Evolutionary conservation across 2,888 invertebrate species (phyloP).

Genomic region (Dyspetes luteomarginatus): DNA sequence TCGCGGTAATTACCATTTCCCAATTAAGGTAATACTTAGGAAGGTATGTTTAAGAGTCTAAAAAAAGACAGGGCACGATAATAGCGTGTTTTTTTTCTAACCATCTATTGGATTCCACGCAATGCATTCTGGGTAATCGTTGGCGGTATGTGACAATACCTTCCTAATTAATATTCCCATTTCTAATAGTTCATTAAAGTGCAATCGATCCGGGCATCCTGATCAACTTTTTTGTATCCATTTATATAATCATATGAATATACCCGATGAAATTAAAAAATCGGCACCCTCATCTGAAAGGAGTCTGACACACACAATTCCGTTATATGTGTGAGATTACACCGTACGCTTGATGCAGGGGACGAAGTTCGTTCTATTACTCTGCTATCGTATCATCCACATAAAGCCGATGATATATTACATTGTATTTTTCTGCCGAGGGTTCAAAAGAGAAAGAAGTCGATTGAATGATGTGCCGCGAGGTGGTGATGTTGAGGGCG

Average conservation of each 20-base stretch:
- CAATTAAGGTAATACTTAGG: too few species aligned
- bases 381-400: neutral
- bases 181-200: too few species aligned
- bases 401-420: conserved; percentile 14
- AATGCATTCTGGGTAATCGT: too few species aligned
- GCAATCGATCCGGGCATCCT: too few species aligned
- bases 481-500: conserved; percentile 55
- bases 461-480: conserved; percentile 6
- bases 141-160: too few species aligned
- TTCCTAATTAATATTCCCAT: too few species aligned
- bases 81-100: too few species aligned
- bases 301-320: neutral
- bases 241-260: neutral
- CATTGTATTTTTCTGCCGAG: conserved; percentile 29
- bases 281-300: neutral
- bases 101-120: too few species aligned
- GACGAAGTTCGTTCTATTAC: neutral
- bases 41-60: too few species aligned
- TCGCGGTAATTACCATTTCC: too few species aligned
- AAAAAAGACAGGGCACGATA: too few species aligned
- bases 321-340: neutral
- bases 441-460: conserved; percentile 1
- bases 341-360: neutral
- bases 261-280: neutral
- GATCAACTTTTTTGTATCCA: neutral